Evolutionary conservation across 2,113 vertebrate genomes (phyloP).

Genomic region (Himantopus leucocephalus): DNA sequence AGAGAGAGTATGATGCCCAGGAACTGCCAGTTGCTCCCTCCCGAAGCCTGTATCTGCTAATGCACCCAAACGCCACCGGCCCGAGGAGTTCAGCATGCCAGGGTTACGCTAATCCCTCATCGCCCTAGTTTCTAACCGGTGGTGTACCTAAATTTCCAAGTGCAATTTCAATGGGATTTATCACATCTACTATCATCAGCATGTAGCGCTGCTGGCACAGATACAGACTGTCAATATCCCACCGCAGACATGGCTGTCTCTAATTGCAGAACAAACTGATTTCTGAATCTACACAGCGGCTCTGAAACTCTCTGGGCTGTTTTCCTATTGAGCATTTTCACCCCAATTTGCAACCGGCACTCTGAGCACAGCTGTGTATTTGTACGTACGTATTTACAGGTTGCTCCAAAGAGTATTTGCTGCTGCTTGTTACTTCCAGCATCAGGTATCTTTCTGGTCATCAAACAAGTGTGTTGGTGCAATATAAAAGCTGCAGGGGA

Average conservation of each 20-base stretch:
- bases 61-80: background rate
- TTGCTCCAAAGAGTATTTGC: background rate
- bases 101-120: conserved; percentile 45
- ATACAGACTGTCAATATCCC: background rate
- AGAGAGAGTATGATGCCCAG: background rate
- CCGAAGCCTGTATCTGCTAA: background rate
- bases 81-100: conserved; percentile 26
- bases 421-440: background rate
- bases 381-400: background rate
- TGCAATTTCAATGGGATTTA: conserved; percentile 52
- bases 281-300: background rate
- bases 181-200: conserved; percentile 16
- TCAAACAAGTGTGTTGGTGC: background rate
- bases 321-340: background rate
- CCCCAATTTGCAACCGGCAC: background rate
- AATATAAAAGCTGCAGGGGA: background rate
- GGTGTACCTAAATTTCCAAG: conserved; percentile 56
- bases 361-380: background rate
- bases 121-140: conserved; percentile 48
- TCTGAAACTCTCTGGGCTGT: background rate
- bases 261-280: conserved; percentile 34
- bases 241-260: background rate
- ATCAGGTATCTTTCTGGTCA: background rate
- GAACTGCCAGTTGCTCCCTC: background rate
- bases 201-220: conserved; percentile 18